phyloP scores from a whole-genome alignment of 1,140 invertebrate genomes.

The Drosophila prosaltans region DNA sequence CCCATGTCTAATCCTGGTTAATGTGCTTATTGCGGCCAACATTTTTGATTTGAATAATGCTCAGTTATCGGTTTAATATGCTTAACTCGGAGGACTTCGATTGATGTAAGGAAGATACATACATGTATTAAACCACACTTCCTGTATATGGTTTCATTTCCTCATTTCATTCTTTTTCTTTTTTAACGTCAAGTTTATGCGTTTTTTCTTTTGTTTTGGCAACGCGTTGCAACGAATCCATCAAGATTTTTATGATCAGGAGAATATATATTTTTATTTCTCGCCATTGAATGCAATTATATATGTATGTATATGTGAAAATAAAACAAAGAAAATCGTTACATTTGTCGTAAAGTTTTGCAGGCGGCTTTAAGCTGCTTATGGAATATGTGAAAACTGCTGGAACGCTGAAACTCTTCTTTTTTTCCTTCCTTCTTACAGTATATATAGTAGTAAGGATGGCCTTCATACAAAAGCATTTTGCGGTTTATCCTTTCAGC shows the following conservation, averaged over 20 bases:
- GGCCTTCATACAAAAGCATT: constrained; percentile 54
- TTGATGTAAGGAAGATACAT: neutral
- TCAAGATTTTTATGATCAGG: constrained; percentile 67
- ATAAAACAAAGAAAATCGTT: constrained; percentile 58
- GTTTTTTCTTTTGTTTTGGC: constrained; percentile 37
- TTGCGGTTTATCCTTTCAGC: constrained; percentile 80
- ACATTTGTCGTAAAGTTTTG: constrained; percentile 71
- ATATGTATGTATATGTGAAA: constrained; percentile 41
- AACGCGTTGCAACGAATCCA: constrained; percentile 63
- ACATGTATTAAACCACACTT: constrained; percentile 31
- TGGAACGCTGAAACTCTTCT: constrained; percentile 21
- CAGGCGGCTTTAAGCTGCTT: constrained; percentile 73
- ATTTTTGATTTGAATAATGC: constrained; percentile 81
- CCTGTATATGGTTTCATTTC: constrained; percentile 10
- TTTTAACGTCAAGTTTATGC: constrained; percentile 6
- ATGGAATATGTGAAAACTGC: constrained; percentile 16
- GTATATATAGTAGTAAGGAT: neutral
- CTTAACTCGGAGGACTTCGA: constrained; percentile 39
- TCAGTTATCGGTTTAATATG: constrained; percentile 76
- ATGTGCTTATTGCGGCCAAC: constrained; percentile 65
- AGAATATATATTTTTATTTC: constrained; percentile 55
- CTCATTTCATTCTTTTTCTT: constrained; percentile 25
- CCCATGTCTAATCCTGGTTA: constrained; percentile 72
- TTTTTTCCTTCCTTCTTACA: too few relatives aligned
- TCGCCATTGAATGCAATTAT: constrained; percentile 29